Base-by-base conservation (phyloP, 2,113 vertebrate species). In the Nanorana parkeri region DNA sequence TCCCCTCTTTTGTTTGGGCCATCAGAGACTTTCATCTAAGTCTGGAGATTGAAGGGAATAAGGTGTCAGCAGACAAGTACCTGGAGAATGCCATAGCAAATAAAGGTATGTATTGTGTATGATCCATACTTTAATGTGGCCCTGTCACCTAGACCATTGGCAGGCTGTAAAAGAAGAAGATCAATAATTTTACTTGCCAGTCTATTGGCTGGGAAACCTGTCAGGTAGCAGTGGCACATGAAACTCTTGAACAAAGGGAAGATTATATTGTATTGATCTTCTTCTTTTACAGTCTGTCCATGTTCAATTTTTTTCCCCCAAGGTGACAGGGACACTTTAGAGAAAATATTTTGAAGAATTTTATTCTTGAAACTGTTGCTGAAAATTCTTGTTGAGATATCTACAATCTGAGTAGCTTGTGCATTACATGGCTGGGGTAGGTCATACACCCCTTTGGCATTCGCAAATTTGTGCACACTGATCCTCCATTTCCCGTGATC, bases 21-120 rank as follows among this genome's bases (percentile, higher is more conserved):
- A 19, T 78, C n/a, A 26, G 77, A 36, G 64, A 78, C 21, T 32
- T 36, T 15, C 67, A 26, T 16, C 77, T 78, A 17, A 68, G 36
- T 16, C 3, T 29, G 10, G 64, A 68, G 17, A 15, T 67, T 1
- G n/a, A 32, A 19, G 77, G 77, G 3, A 24, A 13, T 21, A 5
- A 51, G 11, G 47, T 24, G n/a, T 56, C 64, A 23, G 64, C 41
- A 7, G 77, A 78, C 36, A 64, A 68, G 20, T 78, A 78, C 63
- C 29, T 78, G 77, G 77, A 78, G 19, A 78, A 68, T 26, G 29
- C 17, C 15, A 26, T 78, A 17, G 54, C 23, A 26, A 52, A 56
- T 4, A 68, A 54, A 54, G 54, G 68, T 72, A 17, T 11, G 54
- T 74, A 58, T 17, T 4, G 15, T 7, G 1, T 8, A 24, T 64